These are phyloP conservation scores for Allacma fusca DNA, from an alignment of 2,888 invertebrate genomes.

Conservation along the genomic window DNA sequence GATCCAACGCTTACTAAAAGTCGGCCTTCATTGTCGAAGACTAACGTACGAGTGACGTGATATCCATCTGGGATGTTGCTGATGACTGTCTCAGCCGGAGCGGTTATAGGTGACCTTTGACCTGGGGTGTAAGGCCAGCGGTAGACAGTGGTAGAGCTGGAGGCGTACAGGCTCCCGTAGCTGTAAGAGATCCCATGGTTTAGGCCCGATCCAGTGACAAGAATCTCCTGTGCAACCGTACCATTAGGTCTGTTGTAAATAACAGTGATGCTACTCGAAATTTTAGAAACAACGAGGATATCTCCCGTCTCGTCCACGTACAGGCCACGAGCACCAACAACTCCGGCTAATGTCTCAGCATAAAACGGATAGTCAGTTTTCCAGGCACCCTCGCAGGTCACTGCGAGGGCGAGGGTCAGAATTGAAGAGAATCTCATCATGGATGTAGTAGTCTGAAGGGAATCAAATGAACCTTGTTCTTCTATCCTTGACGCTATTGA, in stretches of 20 bases:
- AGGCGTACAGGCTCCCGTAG: constrained; percentile 52
- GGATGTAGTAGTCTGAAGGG: too few species aligned
- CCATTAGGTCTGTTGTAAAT: background rate
- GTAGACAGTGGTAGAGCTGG: constrained; percentile 46
- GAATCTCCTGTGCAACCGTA: background rate
- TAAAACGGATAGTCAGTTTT: constrained; percentile 34
- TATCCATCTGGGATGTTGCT: constrained; percentile 45
- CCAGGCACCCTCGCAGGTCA: too few species aligned
- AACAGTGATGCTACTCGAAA: background rate
- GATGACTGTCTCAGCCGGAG: constrained; percentile 42
- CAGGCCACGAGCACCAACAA: constrained; percentile 30
- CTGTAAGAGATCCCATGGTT: constrained; percentile 53
- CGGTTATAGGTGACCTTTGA: constrained; percentile 37
- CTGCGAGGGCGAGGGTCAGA: too few species aligned
- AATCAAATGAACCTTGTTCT: too few species aligned
- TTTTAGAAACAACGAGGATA: constrained; percentile 40
- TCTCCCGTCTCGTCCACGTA: constrained; percentile 51
- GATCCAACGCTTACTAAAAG: constrained; percentile 47
- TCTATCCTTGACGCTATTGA: too few species aligned
- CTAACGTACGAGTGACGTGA: constrained; percentile 49
- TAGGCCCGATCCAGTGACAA: background rate
- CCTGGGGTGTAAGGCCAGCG: constrained; percentile 57
- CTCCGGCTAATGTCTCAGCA: constrained; percentile 39
- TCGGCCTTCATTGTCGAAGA: constrained; percentile 40
- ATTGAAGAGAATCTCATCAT: too few species aligned